phyloP scores from a whole-genome alignment of 2,797 vertebrate species.

The Crocodylus rhombifer region DNA sequence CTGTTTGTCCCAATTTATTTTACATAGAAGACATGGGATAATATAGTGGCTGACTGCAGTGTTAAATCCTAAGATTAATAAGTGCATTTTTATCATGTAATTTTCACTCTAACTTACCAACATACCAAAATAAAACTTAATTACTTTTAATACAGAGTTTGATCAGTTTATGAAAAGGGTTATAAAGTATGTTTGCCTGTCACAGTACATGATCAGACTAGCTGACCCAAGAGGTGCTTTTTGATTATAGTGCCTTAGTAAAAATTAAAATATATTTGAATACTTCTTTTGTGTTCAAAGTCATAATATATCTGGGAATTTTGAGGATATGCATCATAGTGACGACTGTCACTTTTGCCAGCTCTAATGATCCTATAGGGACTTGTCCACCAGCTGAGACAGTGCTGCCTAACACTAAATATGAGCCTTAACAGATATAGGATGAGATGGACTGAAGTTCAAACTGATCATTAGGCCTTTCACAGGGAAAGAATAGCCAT shows the following conservation, averaged over 20 bases:
- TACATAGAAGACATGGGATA: neutral
- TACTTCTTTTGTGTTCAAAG: neutral
- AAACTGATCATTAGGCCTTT: neutral
- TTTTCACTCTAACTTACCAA: neutral
- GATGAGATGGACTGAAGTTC: neutral
- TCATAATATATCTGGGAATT: neutral
- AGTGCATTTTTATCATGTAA: neutral
- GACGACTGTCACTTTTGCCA: neutral
- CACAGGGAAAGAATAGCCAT: rapidly evolving
- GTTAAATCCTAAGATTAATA: neutral
- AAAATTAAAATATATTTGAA: neutral
- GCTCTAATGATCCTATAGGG: neutral
- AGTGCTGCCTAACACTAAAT: neutral
- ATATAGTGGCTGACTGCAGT: neutral
- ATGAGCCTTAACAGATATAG: neutral
- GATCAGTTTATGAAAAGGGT: no score
- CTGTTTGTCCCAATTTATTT: neutral
- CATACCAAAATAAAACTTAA: no score
- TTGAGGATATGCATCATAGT: neutral
- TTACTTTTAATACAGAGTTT: no score
- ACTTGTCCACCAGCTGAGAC: neutral
- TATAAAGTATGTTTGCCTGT: no score
- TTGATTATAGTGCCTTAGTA: neutral
- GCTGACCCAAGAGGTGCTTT: no score
- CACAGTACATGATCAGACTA: no score